Conservation (phyloP, 2,888 invertebrate genomes). For the Diadegma fenestrale region DNA sequence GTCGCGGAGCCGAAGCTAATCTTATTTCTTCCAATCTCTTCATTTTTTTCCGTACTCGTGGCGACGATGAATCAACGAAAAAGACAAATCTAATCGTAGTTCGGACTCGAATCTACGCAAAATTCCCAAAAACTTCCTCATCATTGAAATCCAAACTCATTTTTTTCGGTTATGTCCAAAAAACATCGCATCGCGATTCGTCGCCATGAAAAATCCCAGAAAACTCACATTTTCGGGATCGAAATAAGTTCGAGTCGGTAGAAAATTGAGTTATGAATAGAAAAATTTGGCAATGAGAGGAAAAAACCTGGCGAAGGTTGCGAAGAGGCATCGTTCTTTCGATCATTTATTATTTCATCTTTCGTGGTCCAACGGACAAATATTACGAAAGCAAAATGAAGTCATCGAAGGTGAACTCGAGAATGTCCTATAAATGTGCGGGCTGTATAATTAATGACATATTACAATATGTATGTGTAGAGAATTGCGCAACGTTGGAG, state of each 20-base stretch:
- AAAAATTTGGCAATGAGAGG: not conserved
- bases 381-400: conserved; percentile 18
- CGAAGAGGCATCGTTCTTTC: not conserved
- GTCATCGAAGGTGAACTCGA: conserved; percentile 22
- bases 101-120: not conserved
- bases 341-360: not conserved
- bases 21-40: not conserved
- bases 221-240: too few species aligned
- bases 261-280: not conserved
- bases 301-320: not conserved
- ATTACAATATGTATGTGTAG: conserved; percentile 5
- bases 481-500: not conserved
- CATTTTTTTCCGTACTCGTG: not conserved
- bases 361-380: not conserved
- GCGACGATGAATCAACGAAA: not conserved
- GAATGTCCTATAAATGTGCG: conserved; percentile 14
- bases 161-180: too few species aligned
- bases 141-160: too few species aligned
- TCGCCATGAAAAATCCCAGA: too few species aligned
- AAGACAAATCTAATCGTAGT: not conserved
- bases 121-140: not conserved
- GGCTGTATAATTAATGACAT: conserved; percentile 3
- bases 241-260: too few species aligned
- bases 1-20: not conserved
- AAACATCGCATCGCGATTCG: too few species aligned